These are phyloP conservation scores for Silurus asotus DNA, from an alignment of 2,113 vertebrate species.

Conservation along the genomic window DNA sequence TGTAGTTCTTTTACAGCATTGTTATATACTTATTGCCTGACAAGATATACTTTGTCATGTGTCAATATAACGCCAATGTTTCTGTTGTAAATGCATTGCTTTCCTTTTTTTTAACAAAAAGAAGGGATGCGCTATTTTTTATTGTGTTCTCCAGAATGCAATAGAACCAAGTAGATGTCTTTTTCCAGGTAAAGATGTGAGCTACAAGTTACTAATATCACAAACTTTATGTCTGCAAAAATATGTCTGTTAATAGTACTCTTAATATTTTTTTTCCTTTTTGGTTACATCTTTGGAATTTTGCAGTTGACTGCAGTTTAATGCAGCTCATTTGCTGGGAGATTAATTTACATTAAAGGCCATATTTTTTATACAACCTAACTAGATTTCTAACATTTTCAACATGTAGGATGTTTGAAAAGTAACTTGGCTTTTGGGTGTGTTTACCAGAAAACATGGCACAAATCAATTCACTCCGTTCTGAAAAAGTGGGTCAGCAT, in stretches of 20 bases:
- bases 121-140: not conserved
- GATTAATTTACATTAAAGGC: not conserved
- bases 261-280: not conserved
- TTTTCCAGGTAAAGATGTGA: not conserved
- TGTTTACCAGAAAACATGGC: too few species aligned
- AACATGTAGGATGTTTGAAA: not conserved
- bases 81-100: constrained; percentile 22
- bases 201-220: not conserved
- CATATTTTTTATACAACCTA: not conserved
- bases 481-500: not conserved
- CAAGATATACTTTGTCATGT: constrained; percentile 37
- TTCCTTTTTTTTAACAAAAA: not conserved
- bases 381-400: not conserved
- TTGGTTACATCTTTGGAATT: not conserved
- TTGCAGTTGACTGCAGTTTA: not conserved
- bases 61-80: constrained; percentile 66
- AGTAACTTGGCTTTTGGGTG: not conserved
- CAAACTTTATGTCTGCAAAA: not conserved
- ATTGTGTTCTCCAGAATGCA: not conserved
- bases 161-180: not conserved
- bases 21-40: constrained; percentile 15
- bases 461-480: not conserved
- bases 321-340: not conserved
- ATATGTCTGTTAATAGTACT: not conserved
- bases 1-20: not conserved